These are phyloP conservation scores for Anolis apletophallus DNA, from an alignment of 2,797 vertebrate species.

Conservation along the genomic window DNA sequence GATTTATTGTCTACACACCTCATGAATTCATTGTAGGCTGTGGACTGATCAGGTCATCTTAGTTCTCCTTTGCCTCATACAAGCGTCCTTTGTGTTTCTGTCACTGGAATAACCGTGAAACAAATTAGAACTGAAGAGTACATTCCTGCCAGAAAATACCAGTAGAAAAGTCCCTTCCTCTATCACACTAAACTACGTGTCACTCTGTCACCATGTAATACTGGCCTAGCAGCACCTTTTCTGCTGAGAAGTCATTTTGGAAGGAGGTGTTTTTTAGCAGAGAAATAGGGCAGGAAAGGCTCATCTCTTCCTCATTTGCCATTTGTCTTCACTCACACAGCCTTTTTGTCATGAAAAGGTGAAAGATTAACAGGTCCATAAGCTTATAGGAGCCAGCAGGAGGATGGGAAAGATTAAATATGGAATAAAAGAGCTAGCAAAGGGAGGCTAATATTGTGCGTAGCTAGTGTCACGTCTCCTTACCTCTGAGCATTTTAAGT, in stretches of 20 bases:
- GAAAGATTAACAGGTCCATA: not conserved
- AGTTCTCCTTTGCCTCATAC: not conserved
- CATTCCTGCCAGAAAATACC: constrained; percentile 22
- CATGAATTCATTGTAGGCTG: not conserved
- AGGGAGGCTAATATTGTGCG: not conserved
- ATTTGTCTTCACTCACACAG: not conserved
- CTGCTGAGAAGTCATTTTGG: not conserved
- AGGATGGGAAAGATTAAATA: not conserved
- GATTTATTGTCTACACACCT: not conserved
- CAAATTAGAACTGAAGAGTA: not conserved
- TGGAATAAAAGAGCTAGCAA: not conserved
- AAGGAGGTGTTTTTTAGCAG: not conserved
- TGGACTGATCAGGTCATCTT: not conserved
- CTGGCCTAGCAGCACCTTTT: not conserved
- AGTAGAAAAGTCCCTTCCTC: not conserved
- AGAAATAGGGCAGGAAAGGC: not conserved
- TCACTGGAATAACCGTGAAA: constrained; percentile 21
- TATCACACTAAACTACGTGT: not conserved
- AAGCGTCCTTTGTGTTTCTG: constrained; percentile 8
- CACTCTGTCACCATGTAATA: not conserved
- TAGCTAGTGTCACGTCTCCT: not conserved
- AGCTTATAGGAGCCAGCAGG: not conserved
- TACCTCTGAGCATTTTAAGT: too few species aligned
- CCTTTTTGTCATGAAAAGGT: not conserved
- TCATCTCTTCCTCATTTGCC: not conserved